These are phyloP conservation scores for Euphonia xanthogaster DNA, from an alignment of 2,797 vertebrate genomes.

Conservation along the genomic window DNA sequence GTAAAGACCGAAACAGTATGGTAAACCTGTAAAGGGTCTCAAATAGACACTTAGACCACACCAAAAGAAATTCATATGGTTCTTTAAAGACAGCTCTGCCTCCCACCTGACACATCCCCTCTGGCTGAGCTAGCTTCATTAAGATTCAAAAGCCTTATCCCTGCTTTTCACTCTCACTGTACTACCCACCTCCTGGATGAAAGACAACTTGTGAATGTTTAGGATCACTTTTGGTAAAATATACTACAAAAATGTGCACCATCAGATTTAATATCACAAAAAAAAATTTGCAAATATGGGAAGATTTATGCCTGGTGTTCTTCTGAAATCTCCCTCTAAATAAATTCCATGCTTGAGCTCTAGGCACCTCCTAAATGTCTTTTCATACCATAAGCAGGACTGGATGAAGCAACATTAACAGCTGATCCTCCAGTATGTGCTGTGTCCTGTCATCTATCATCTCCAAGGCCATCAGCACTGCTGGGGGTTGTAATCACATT, in stretches of 20 bases:
- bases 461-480: not conserved
- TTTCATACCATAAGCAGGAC: not conserved
- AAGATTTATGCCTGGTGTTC: not conserved
- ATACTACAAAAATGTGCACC: rapidly evolving
- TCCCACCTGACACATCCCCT: not conserved
- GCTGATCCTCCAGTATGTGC: not conserved
- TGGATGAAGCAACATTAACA: not conserved
- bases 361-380: not conserved
- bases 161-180: not conserved
- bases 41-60: not conserved
- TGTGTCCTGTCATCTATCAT: not conserved
- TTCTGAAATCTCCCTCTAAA: not conserved
- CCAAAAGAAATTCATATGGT: not conserved
- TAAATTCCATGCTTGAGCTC: not conserved
- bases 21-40: not conserved
- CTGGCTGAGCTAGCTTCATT: not conserved
- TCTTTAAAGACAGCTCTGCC: not conserved
- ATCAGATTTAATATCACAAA: not conserved
- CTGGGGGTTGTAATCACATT: not conserved
- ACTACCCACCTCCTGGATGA: not conserved
- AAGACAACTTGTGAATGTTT: not conserved
- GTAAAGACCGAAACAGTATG: rapidly evolving
- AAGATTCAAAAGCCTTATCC: not conserved
- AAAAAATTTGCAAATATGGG: not conserved
- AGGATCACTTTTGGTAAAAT: not conserved